Evolutionary conservation across 1,140 invertebrate genomes (phyloP), one percentile per base, ranked within the genome.

Genomic region (Pachyrhynchus sulphureomaculatus): DNA sequence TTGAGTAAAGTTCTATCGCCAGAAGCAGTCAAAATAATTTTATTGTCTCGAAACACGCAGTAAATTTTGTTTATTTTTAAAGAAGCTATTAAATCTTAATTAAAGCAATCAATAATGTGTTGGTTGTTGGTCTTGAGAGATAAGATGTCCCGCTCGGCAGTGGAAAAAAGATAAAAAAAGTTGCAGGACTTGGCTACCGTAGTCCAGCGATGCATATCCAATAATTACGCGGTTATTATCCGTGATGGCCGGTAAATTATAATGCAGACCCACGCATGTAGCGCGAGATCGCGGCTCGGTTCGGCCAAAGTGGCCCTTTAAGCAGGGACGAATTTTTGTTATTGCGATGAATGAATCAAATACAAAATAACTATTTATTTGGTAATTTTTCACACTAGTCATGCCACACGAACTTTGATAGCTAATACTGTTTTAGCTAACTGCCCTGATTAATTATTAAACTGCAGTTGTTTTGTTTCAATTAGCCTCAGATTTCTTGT

Each of bases 181-280:
- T 5, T 37, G 20, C 36, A 23, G 60, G 26, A 39, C 36, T 13
- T 33, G 36, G 61, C 61, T 63, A 68, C 62, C 59, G 64, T 45
- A 64, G 64, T 60, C 67, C 57, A 61, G 53, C 62, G 67, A 64
- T 64, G 64, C 67, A 68, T 63, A 60, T 67, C 62, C 68, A 64
- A 67, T 69, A 69, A 69, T 69, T 67, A 69, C 62, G 62, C 60
- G 59, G 65, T 67, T 67, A 69, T 69, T 69, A 69, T 69, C 65
- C 54, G 42, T 53, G 68, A 69, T 69, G 63, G 65, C 63, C 60
- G 65, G 55, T 68, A 69, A 69, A 69, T 69, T 69, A 69, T 69
- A 69, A 64, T 68, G 32, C 45, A 48, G 44, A 58, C 55, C 55
- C 44, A 58, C 45, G 55, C 45, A 58, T 6, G 26, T 29, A 29